Percentiles rank a stretch among this genome's conserved stretches.
phyloP scores from a whole-genome alignment of 2,888 invertebrate species.

The Dexiosoma caninum region DNA sequence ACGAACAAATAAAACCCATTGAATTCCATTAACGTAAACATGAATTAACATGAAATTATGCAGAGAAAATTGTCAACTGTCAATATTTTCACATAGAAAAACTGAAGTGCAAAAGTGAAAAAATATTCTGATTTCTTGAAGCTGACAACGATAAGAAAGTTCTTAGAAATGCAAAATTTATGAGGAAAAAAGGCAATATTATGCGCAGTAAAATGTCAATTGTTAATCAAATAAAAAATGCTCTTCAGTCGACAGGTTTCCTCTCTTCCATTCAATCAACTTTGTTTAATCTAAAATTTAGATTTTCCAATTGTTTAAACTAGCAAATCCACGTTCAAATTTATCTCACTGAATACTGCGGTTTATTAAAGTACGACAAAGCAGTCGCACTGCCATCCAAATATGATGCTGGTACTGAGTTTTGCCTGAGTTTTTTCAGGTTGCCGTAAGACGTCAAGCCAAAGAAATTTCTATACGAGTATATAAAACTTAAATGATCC shows the following conservation, averaged over 20 bases:
- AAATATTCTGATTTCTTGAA: background rate
- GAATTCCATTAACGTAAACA: slow-evolving; percentile 29
- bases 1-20: slow-evolving; percentile 26
- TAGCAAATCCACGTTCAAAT: no score
- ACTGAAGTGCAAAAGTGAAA: background rate
- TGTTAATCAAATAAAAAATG: background rate
- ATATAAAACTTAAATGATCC: no score
- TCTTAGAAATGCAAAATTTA: slow-evolving; percentile 9
- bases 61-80: slow-evolving; percentile 31
- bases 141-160: background rate
- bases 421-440: no score
- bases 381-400: no score
- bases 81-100: slow-evolving; percentile 10
- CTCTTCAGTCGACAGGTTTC: slow-evolving; percentile 37
- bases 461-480: no score
- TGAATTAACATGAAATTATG: slow-evolving; percentile 54
- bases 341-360: no score
- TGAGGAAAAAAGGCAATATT: background rate
- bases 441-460: no score
- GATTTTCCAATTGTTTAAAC: no score
- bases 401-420: no score
- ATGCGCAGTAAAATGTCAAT: background rate
- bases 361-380: no score
- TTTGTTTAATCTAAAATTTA: background rate
- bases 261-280: slow-evolving; percentile 13